phyloP scores from a whole-genome alignment of 2,113 vertebrate species.

The Scatophagus argus region DNA sequence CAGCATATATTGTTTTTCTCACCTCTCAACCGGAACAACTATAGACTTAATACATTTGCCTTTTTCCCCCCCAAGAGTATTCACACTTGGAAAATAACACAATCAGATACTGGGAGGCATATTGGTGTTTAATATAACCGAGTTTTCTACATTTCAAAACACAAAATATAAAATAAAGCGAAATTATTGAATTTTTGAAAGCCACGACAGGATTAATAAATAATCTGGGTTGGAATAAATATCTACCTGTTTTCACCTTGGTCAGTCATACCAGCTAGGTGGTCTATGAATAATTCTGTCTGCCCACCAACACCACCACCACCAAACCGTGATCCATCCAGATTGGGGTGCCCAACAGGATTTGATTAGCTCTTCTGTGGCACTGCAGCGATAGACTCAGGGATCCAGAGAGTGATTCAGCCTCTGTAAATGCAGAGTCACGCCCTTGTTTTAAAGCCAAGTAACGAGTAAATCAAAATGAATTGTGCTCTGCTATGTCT shows the following conservation, averaged over 20 bases:
- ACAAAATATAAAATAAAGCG: constrained; percentile 25
- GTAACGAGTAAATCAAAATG: constrained; percentile 38
- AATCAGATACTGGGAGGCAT: constrained; percentile 17
- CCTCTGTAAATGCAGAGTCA: constrained; percentile 41
- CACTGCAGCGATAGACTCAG: constrained; percentile 15
- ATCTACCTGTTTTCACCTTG: constrained; percentile 45
- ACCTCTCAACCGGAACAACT: constrained; percentile 36
- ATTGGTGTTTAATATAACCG: constrained; percentile 12
- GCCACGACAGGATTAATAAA: constrained; percentile 47
- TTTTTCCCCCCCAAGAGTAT: background rate
- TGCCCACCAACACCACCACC: too few relatives aligned
- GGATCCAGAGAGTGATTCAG: constrained; percentile 33
- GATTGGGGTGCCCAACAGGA: constrained; percentile 43
- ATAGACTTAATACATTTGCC: constrained; percentile 15
- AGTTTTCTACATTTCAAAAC: constrained; percentile 32
- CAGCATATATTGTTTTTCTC: constrained; percentile 11
- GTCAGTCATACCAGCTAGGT: constrained; percentile 40
- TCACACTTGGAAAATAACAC: constrained; percentile 31
- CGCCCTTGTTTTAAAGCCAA: constrained; percentile 41
- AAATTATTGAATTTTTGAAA: constrained; percentile 52
- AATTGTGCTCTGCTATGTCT: constrained; percentile 16
- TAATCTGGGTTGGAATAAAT: constrained; percentile 52
- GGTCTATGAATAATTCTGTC: constrained; percentile 62
- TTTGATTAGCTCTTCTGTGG: constrained; percentile 47
- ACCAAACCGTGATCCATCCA: constrained; percentile 41